A percentile compares a stretch with the other conserved stretches of the same genome.
Conservation (phyloP, 2,888 invertebrate species). For the Ormyrus thymus region DNA sequence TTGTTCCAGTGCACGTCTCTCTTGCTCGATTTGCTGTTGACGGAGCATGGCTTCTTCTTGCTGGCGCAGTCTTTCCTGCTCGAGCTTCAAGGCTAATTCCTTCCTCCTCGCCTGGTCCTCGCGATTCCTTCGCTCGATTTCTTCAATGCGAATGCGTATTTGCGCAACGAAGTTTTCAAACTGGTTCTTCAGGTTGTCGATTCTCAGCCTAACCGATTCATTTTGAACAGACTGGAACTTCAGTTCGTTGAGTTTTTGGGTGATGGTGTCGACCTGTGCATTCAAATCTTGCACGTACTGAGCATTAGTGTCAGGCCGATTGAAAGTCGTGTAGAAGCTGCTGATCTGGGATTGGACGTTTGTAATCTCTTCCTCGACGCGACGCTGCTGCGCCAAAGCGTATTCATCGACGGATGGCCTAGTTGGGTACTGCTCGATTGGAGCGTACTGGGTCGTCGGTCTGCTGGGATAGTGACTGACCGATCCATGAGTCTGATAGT, state of each 20-base stretch:
- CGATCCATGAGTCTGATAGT: neutral
- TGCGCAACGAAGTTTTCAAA: slow-evolving; percentile 31
- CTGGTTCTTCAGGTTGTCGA: slow-evolving; percentile 26
- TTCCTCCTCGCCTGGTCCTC: slow-evolving; percentile 20
- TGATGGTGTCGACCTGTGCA: slow-evolving; percentile 19
- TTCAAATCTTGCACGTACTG: slow-evolving; percentile 37
- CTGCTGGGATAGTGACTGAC: neutral
- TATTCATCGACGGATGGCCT: neutral
- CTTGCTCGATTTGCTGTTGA: slow-evolving; percentile 31
- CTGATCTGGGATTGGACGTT: slow-evolving; percentile 14
- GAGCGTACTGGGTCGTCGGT: neutral
- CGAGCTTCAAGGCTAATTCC: slow-evolving; percentile 1
- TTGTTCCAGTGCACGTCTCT: slow-evolving; percentile 49
- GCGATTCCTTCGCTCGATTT: neutral
- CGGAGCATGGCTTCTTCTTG: slow-evolving; percentile 49
- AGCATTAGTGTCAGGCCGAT: neutral
- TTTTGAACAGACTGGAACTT: slow-evolving; percentile 6
- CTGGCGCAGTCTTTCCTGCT: slow-evolving; percentile 34
- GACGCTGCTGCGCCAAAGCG: neutral
- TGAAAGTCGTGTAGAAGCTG: slow-evolving; percentile 38
- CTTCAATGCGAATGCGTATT: slow-evolving; percentile 21
- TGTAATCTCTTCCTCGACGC: slow-evolving; percentile 21
- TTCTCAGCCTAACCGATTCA: slow-evolving; percentile 9
- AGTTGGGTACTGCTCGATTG: neutral
- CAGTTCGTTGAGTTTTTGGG: slow-evolving; percentile 17